Conservation (phyloP, 64 coral and sea anemone species). For the Montipora efflorescens region DNA sequence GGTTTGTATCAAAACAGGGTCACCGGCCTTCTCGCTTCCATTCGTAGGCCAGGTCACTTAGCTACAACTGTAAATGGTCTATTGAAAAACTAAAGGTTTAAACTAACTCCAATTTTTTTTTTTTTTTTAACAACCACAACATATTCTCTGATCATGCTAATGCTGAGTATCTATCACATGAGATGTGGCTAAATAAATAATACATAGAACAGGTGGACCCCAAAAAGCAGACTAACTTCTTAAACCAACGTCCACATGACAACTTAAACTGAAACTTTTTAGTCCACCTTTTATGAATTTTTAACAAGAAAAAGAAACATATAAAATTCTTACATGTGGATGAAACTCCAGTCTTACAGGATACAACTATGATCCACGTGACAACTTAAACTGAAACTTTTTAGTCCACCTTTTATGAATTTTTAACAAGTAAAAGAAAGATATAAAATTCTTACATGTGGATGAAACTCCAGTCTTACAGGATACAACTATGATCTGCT, state of each 20-base stretch:
- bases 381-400: conserved; percentile 4
- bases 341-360: conserved; percentile 21
- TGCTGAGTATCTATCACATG: too few species aligned
- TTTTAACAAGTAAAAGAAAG: conserved; percentile 11
- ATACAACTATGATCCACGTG: not conserved
- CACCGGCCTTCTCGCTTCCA: too few species aligned
- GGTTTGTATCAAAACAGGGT: too few species aligned
- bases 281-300: conserved; percentile 13
- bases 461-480: conserved; percentile 24
- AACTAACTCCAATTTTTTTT: too few species aligned
- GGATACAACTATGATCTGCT: not conserved
- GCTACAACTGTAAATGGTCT: too few species aligned
- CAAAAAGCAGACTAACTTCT: too few species aligned
- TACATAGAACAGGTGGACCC: too few species aligned
- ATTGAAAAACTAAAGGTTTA: too few species aligned
- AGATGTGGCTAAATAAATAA: too few species aligned
- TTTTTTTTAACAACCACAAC: too few species aligned
- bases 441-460: conserved; percentile 18
- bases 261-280: not conserved
- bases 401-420: conserved; percentile 11
- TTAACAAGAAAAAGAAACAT: not conserved
- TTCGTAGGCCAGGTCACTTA: too few species aligned
- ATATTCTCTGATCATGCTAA: too few species aligned
- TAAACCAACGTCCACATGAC: not conserved
- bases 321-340: conserved; percentile 13